Evolutionary conservation across 2,113 vertebrate species (phyloP).

Genomic region (Pachycephala philippinensis): DNA sequence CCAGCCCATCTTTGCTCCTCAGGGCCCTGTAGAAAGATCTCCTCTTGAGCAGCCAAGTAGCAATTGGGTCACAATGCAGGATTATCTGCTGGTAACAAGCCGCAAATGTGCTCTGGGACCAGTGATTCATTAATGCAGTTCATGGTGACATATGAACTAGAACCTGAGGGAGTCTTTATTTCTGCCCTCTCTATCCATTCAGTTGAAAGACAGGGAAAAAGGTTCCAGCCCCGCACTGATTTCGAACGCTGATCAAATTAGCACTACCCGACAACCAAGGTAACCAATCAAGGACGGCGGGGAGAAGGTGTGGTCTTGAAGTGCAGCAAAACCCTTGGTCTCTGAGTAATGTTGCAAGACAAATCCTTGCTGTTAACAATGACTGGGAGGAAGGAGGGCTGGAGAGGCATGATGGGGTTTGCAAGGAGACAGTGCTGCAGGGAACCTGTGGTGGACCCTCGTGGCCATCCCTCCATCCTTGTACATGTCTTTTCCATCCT

Average conservation of each 20-base stretch:
- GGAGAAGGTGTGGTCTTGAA: conserved; percentile 2
- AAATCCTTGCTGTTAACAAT: background rate
- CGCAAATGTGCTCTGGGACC: conserved; percentile 60
- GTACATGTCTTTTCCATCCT: background rate
- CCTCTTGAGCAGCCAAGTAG: conserved; percentile 62
- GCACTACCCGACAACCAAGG: background rate
- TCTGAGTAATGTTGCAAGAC: background rate
- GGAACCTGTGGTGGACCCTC: background rate
- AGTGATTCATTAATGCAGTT: conserved; percentile 67
- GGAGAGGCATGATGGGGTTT: background rate
- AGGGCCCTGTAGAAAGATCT: conserved; percentile 39
- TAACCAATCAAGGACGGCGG: background rate
- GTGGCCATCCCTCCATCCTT: background rate
- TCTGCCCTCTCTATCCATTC: conserved; percentile 58
- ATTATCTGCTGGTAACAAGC: conserved; percentile 67
- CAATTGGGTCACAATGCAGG: conserved; percentile 64
- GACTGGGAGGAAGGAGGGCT: background rate
- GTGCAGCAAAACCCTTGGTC: background rate
- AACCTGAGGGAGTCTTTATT: conserved; percentile 65
- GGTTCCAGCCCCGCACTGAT: conserved; percentile 31
- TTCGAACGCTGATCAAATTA: conserved; percentile 1
- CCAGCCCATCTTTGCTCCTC: conserved; percentile 31
- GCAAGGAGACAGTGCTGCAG: background rate
- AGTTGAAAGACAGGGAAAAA: conserved; percentile 42
- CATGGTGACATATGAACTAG: conserved; percentile 63